Evolutionary conservation across 2,797 vertebrate species (phyloP).

Genomic region (Peromyscus attwateri): DNA sequence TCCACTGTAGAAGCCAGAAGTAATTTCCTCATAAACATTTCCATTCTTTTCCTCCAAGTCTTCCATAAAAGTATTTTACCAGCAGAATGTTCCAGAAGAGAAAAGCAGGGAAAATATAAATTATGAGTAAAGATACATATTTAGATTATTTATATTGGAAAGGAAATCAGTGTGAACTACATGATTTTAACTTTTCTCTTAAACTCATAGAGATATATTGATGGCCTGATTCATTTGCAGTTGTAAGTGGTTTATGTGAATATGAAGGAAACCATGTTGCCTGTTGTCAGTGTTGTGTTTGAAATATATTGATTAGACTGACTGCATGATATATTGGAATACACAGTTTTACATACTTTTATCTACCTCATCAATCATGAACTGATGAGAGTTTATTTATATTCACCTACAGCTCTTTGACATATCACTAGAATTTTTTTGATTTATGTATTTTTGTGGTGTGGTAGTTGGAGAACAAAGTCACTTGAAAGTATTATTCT

Average conservation of each 20-base stretch:
- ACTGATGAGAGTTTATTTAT: conserved; percentile 45
- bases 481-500: conserved; percentile 15
- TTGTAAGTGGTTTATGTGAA: not conserved
- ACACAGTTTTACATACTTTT: not conserved
- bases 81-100: conserved; percentile 65
- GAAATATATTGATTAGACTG: conserved; percentile 30
- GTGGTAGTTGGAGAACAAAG: conserved; percentile 12
- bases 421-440: not conserved
- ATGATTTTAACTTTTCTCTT: conserved; percentile 10
- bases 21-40: conserved; percentile 78
- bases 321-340: conserved; percentile 26
- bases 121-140: conserved; percentile 43
- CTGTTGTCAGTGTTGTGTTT: not conserved
- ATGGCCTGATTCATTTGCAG: conserved; percentile 7
- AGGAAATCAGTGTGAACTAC: conserved; percentile 27
- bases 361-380: conserved; percentile 41
- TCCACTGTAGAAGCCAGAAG: conserved; percentile 67
- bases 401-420: conserved; percentile 49
- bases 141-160: conserved; percentile 46
- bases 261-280: conserved; percentile 15
- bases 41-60: conserved; percentile 74
- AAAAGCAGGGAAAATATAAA: conserved; percentile 14
- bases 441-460: conserved; percentile 19
- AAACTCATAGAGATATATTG: conserved; percentile 3
- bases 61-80: conserved; percentile 77